Percentiles rank a stretch among this genome's conserved stretches.
phyloP scores from a whole-genome alignment of 2,888 invertebrate genomes.

The Allolobophora icterica region DNA sequence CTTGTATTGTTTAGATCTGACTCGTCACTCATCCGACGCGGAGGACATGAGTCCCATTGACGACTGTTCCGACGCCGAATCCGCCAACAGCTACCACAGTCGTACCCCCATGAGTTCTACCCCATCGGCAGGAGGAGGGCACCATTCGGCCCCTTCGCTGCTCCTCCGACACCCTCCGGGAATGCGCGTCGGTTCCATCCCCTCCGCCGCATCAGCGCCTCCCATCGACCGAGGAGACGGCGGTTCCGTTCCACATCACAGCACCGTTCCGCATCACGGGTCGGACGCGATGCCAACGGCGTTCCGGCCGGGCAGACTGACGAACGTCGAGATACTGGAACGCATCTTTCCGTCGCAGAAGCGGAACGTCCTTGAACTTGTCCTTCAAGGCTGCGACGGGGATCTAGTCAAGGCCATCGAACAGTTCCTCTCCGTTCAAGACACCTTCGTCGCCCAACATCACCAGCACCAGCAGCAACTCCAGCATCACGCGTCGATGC shows the following conservation, averaged over 20 bases:
- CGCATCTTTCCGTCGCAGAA: conserved; percentile 85
- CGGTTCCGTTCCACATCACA: not conserved
- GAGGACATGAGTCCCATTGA: not conserved
- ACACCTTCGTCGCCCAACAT: conserved; percentile 58
- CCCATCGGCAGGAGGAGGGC: not conserved
- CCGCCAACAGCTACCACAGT: not conserved
- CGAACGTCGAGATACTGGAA: conserved; percentile 77
- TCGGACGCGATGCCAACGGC: conserved; percentile 52
- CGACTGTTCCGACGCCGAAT: not conserved
- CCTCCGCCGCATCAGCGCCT: not conserved
- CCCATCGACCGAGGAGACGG: not conserved
- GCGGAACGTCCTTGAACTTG: conserved; percentile 86
- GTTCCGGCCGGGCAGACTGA: conserved; percentile 68
- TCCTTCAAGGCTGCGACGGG: conserved; percentile 89
- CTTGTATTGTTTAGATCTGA: not conserved
- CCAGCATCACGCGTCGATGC: conserved; percentile 28
- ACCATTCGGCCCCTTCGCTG: not conserved
- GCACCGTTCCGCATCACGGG: not conserved
- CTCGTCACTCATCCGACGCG: not conserved
- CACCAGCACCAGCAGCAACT: conserved; percentile 41
- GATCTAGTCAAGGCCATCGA: conserved; percentile 89
- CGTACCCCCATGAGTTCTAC: not conserved
- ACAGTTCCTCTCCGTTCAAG: conserved; percentile 73
- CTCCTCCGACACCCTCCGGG: not conserved
- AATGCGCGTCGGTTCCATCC: not conserved